phyloP scores from a whole-genome alignment of 92 coral and sea anemone species.

The Palythoa grandis region DNA sequence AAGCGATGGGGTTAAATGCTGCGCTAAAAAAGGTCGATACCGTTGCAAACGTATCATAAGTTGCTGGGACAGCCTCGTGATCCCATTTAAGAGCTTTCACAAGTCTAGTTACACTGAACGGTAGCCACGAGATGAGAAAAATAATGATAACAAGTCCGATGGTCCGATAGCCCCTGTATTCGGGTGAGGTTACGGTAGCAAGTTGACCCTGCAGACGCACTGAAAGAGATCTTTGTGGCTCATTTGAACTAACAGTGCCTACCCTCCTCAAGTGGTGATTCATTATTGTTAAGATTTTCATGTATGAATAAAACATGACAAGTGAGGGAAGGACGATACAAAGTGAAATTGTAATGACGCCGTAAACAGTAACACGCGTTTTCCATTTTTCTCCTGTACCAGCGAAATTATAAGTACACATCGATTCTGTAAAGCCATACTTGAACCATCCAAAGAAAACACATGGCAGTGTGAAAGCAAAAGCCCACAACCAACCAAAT shows the following conservation, averaged over 20 bases:
- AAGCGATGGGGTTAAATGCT: conserved; percentile 65
- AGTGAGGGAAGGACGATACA: conserved; percentile 58
- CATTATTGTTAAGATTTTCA: conserved; percentile 58
- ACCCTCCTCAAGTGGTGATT: conserved; percentile 55
- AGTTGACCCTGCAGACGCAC: conserved; percentile 30
- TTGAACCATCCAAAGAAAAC: conserved; percentile 65
- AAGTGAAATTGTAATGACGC: conserved; percentile 52
- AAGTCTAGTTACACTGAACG: conserved; percentile 66
- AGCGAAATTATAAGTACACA: conserved; percentile 62
- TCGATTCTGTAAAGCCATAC: conserved; percentile 60
- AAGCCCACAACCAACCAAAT: conserved; percentile 63
- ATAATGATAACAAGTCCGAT: conserved; percentile 52
- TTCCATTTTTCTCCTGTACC: conserved; percentile 78
- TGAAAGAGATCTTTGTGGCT: neutral
- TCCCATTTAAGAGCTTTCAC: conserved; percentile 61
- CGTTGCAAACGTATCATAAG: conserved; percentile 64
- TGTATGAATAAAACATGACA: conserved; percentile 58
- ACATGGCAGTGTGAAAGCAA: conserved; percentile 60
- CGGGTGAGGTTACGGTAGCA: conserved; percentile 25
- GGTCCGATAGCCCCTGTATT: conserved; percentile 67
- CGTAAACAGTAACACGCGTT: conserved; percentile 55
- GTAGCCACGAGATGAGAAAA: conserved; percentile 70
- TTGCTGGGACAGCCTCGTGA: conserved; percentile 61
- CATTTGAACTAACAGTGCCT: neutral
- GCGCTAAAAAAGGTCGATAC: conserved; percentile 67